Evolutionary conservation across 2,888 invertebrate species (phyloP).

Genomic region (Argynnis bischoffii): DNA sequence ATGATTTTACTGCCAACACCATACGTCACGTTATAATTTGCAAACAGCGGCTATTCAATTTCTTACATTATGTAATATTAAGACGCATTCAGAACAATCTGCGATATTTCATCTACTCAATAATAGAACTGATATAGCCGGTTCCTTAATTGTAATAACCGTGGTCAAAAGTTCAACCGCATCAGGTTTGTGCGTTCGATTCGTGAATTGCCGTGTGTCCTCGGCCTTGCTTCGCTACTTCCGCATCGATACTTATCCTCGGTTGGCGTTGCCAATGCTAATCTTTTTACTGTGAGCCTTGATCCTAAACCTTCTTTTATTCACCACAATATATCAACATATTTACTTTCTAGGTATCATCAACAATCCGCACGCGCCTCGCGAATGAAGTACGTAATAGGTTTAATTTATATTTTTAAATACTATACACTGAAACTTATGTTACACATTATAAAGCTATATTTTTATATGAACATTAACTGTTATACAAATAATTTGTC

Average conservation of each 20-base stretch:
- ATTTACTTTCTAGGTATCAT: slow-evolving; percentile 82
- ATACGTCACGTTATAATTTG: slow-evolving; percentile 42
- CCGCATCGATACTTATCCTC: slow-evolving; percentile 79
- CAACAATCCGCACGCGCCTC: slow-evolving; percentile 79
- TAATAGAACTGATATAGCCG: not conserved
- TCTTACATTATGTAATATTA: slow-evolving; percentile 24
- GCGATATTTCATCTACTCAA: not conserved
- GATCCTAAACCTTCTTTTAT: slow-evolving; percentile 72
- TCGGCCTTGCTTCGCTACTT: slow-evolving; percentile 77
- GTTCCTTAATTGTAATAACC: slow-evolving; percentile 15
- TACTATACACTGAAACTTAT: slow-evolving; percentile 42
- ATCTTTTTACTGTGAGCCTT: slow-evolving; percentile 74
- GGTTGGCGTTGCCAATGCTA: slow-evolving; percentile 73
- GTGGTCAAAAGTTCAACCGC: slow-evolving; percentile 52
- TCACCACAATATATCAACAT: slow-evolving; percentile 57
- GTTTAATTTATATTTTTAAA: slow-evolving; percentile 46
- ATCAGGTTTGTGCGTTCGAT: slow-evolving; percentile 61
- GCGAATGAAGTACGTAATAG: slow-evolving; percentile 79
- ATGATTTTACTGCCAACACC: slow-evolving; percentile 47
- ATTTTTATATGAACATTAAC: no score
- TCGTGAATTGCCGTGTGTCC: slow-evolving; percentile 76
- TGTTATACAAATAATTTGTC: no score
- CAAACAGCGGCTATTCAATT: slow-evolving; percentile 33
- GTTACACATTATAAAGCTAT: slow-evolving; percentile 10
- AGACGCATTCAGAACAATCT: not conserved